Conservation (phyloP, 2,797 vertebrate species). For the Darevskia nairensis region DNA sequence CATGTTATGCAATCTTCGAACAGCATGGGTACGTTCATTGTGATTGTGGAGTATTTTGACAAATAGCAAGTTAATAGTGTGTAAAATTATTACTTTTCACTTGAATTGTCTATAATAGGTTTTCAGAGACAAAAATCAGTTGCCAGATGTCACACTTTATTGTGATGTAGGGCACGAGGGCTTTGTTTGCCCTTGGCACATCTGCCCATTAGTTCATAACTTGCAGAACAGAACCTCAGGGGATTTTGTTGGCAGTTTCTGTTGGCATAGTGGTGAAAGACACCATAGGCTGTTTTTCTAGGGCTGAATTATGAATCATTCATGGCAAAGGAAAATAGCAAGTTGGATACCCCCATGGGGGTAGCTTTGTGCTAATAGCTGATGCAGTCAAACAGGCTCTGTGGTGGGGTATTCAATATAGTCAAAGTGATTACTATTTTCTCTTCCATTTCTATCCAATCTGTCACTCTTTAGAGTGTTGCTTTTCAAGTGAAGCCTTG, state of each 20-base stretch:
- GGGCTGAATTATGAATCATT: not conserved
- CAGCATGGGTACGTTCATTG: conserved; percentile 2
- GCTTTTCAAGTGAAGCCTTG: not conserved
- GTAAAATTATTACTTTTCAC: conserved; percentile 10
- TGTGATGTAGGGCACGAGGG: not conserved
- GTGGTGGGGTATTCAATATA: not conserved
- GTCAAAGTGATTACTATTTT: not conserved
- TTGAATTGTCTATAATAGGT: not conserved
- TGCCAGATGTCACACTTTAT: not conserved
- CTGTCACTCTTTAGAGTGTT: not conserved
- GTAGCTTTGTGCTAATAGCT: not conserved
- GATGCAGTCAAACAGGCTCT: not conserved
- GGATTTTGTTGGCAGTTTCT: not conserved
- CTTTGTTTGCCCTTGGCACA: not conserved
- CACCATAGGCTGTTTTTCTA: not conserved
- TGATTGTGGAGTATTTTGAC: not conserved
- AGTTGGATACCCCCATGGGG: not conserved
- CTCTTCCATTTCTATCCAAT: not conserved
- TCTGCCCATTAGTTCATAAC: not conserved
- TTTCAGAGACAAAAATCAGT: not conserved
- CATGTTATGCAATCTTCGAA: not conserved
- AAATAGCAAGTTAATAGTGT: not conserved
- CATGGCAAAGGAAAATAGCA: not conserved
- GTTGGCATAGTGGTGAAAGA: not conserved
- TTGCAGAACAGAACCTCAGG: not conserved